phyloP scores from a whole-genome alignment of 2,888 invertebrate genomes.

The Ochlodes sylvanus region DNA sequence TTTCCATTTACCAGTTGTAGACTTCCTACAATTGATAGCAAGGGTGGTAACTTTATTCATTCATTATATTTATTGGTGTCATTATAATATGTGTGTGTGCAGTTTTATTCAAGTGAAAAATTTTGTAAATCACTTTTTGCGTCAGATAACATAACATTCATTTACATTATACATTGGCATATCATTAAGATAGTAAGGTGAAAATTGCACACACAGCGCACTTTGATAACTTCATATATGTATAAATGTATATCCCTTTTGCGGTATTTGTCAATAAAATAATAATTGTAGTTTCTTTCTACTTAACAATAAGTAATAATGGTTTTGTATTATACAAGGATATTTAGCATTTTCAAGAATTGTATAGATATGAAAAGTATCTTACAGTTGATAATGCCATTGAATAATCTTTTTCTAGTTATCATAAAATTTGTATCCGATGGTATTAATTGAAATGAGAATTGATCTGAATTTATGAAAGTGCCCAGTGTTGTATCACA shows the following conservation, averaged over 20 bases:
- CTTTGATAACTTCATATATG: slow-evolving; percentile 8
- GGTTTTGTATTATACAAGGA: too few relatives aligned
- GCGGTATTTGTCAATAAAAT: slow-evolving; percentile 2
- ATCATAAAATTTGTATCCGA: too few relatives aligned
- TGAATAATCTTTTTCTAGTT: too few relatives aligned
- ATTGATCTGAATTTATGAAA: slow-evolving; percentile 2
- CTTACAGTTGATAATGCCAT: too few relatives aligned
- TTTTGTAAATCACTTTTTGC: too few relatives aligned
- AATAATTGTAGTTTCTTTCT: too few relatives aligned
- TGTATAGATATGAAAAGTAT: too few relatives aligned
- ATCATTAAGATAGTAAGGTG: not conserved
- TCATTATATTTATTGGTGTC: slow-evolving; percentile 3
- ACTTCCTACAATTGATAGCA: not conserved
- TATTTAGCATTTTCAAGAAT: too few relatives aligned
- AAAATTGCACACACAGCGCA: slow-evolving; percentile 25
- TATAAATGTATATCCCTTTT: too few relatives aligned
- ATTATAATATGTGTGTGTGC: slow-evolving; percentile 13
- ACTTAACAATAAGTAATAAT: too few relatives aligned
- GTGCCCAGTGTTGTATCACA: not conserved
- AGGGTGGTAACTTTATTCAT: slow-evolving; percentile 10
- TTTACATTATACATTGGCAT: not conserved
- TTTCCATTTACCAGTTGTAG: slow-evolving; percentile 7
- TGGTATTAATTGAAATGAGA: too few relatives aligned
- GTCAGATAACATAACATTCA: too few relatives aligned
- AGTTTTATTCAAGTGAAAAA: not conserved